Percentiles rank a stretch among this genome's conserved stretches.
These are phyloP conservation scores for Rhogogaster chlorosoma DNA, from an alignment of 2,888 invertebrate genomes.

Conservation along the genomic window DNA sequence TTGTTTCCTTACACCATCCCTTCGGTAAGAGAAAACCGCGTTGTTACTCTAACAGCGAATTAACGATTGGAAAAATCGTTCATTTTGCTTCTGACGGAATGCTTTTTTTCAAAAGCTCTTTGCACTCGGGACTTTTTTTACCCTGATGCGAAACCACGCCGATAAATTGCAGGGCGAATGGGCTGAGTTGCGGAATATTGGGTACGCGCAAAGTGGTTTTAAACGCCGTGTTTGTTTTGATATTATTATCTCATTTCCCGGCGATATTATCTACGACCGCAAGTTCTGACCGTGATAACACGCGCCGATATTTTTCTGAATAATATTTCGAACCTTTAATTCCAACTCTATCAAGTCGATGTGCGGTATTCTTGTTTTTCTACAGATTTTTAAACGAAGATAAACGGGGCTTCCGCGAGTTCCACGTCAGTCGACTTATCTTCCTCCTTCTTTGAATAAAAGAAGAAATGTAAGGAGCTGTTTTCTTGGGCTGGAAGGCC, in stretches of 20 bases:
- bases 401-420: not conserved
- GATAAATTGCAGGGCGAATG: not conserved
- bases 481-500: no score
- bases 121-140: not conserved
- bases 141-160: not conserved
- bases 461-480: not conserved
- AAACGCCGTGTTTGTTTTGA: slow-evolving; percentile 16
- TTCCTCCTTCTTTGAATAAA: not conserved
- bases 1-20: not conserved
- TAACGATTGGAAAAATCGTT: no score
- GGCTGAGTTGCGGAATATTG: not conserved
- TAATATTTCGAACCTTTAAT: not conserved
- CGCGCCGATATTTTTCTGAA: not conserved
- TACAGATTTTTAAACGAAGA: not conserved
- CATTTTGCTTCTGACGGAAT: no score
- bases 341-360: not conserved
- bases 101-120: no score
- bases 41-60: no score
- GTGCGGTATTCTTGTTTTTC: not conserved
- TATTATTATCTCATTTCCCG: slow-evolving; percentile 22
- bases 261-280: slow-evolving; percentile 1
- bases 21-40: not conserved
- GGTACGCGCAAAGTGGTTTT: not conserved
- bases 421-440: not conserved
- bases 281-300: not conserved